Evolutionary conservation across 2,888 invertebrate genomes (phyloP), one percentile per base, ranked within the genome.

Genomic region (Elmis aenea): DNA sequence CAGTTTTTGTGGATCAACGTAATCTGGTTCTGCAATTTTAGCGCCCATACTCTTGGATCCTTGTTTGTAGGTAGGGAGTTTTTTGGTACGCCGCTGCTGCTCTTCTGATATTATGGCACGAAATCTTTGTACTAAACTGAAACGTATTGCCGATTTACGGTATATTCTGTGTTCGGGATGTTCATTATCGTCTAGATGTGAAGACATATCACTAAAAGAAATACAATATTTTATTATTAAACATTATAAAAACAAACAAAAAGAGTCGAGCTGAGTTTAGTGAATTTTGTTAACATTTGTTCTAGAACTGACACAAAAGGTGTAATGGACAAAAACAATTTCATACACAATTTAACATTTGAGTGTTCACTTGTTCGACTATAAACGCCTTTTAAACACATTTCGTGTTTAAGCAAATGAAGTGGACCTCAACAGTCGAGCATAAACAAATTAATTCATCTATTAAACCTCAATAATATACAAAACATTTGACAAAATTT

Each of bases 1-100:
- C 11, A 88, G 68, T 10, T 83, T 79, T 29, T 80, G 77, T 1
- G 90, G 89, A 61, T 90, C 87, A 0, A 83, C 86, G 54, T 91
- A 91, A 59, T 91, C 90, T 0, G 86, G 82, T 50, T 86, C 81
- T 1, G 92, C 92, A 60, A 93, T 88, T 46, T 91, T 79, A 22
- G 90, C 91, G 0, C 91, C 91, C 48, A 90, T 76, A 40, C 81
- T 77, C 48, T 85, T 83, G 50, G 89, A 88, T 6, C 88, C 86
- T 65, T 84, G 86, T 58, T 83, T 83, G 57, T 85, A 83, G 40
- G 79, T 70, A 9, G 76, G 74, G 13, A 74, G 55, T 57, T 73
- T 73, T 54, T 45, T 73, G 16, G 58, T 57, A 20, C 47, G 40
- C n/a, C 52, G 49, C 45, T 51, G 59, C 41, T 61, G 59, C 45